phyloP scores from a whole-genome alignment of 2,888 invertebrate genomes.

The Phaedon cochleariae region DNA sequence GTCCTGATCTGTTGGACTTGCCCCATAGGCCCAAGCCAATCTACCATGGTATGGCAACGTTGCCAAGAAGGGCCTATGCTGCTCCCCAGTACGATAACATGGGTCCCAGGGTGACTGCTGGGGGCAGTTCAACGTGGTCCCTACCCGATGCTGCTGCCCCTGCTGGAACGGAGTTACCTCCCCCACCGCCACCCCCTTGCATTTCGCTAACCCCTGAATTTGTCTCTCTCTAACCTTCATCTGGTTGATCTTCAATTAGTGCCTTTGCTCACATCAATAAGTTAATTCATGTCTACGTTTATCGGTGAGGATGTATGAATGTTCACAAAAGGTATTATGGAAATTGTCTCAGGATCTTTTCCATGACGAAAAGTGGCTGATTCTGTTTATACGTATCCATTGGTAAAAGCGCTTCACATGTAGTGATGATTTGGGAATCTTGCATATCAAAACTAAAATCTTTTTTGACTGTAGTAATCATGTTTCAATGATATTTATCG shows the following conservation, averaged over 20 bases:
- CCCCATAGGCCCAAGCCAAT: slow-evolving; percentile 65
- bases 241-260: slow-evolving; percentile 63
- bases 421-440: not conserved
- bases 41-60: slow-evolving; percentile 62
- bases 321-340: slow-evolving; percentile 6
- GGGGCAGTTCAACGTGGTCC: slow-evolving; percentile 87
- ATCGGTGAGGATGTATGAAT: slow-evolving; percentile 11
- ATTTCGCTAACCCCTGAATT: slow-evolving; percentile 68
- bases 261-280: slow-evolving; percentile 61
- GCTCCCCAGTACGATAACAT: slow-evolving; percentile 81
- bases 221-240: slow-evolving; percentile 65
- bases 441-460: not conserved
- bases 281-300: slow-evolving; percentile 35
- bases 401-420: not conserved
- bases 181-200: slow-evolving; percentile 69
- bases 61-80: slow-evolving; percentile 58
- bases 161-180: slow-evolving; percentile 61
- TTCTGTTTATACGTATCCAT: not conserved
- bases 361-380: not conserved
- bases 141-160: slow-evolving; percentile 71
- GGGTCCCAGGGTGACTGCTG: slow-evolving; percentile 88
- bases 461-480: not conserved
- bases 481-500: not conserved
- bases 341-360: not conserved
- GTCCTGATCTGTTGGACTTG: slow-evolving; percentile 82